phyloP scores from a whole-genome alignment of 1,140 invertebrate genomes.

The Rhynchophorus ferrugineus region DNA sequence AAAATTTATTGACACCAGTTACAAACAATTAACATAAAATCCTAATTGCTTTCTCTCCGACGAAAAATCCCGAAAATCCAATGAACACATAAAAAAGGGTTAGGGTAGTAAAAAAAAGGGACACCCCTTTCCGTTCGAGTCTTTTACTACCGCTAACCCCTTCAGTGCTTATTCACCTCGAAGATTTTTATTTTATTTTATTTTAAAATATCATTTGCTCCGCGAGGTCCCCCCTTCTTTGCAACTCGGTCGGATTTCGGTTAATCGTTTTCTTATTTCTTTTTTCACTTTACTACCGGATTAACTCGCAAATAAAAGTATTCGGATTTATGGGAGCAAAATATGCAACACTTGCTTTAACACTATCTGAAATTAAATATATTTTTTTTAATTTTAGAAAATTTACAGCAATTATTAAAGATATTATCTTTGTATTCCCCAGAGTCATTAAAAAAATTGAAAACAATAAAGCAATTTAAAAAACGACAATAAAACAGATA shows the following conservation, averaged over 20 bases:
- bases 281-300: too few species aligned
- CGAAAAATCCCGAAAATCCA: constrained; percentile 30
- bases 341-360: too few species aligned
- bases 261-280: not conserved
- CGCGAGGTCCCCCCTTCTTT: not conserved
- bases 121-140: constrained; percentile 17
- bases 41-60: constrained; percentile 24
- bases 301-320: too few species aligned
- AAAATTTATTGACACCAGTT: constrained; percentile 29
- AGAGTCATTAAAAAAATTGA: too few species aligned
- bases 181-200: constrained; percentile 27
- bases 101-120: constrained; percentile 12
- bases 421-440: too few species aligned
- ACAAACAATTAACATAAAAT: constrained; percentile 33
- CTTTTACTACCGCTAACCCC: constrained; percentile 26
- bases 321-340: too few species aligned
- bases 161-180: constrained; percentile 25
- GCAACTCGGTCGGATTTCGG: not conserved
- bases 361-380: too few species aligned
- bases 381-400: too few species aligned
- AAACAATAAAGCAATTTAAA: too few species aligned
- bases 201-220: constrained; percentile 2
- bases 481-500: too few species aligned
- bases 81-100: constrained; percentile 30
- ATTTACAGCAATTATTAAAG: too few species aligned